Evolutionary conservation across 2,797 vertebrate species (phyloP).

Genomic region (Chromis chromis): DNA sequence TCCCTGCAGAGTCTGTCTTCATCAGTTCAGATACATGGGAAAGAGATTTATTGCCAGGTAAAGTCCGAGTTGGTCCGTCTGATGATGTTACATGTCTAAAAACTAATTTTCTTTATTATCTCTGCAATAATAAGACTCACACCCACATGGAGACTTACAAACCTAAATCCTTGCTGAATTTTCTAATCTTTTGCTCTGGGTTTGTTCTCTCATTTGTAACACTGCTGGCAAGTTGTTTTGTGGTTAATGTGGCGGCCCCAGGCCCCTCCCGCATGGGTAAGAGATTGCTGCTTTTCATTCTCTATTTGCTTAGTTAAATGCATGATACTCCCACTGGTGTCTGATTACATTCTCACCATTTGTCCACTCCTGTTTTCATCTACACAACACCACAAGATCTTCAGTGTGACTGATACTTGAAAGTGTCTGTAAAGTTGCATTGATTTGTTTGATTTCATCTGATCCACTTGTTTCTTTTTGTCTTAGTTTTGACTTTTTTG

Average conservation of each 20-base stretch:
- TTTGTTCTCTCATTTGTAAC: conserved; percentile 74
- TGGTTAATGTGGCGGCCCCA: conserved; percentile 62
- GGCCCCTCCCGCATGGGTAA: conserved; percentile 80
- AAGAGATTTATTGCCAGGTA: conserved; percentile 98
- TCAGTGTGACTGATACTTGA: background rate
- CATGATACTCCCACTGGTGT: conserved; percentile 30
- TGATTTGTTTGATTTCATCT: background rate
- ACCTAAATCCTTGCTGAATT: conserved; percentile 65
- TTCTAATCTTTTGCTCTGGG: conserved; percentile 86
- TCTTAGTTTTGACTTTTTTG: background rate
- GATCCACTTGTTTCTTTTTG: too few species aligned
- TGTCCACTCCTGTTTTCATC: background rate
- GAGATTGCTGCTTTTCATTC: conserved; percentile 44
- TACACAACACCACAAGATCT: background rate
- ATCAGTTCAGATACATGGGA: conserved; percentile 99
- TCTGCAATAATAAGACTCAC: conserved; percentile 28
- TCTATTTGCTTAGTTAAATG: conserved; percentile 29
- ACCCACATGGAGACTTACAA: conserved; percentile 17
- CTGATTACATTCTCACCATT: background rate
- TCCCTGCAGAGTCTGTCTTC: conserved; percentile 91
- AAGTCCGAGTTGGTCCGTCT: conserved; percentile 13
- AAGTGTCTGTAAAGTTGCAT: background rate
- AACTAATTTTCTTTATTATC: background rate
- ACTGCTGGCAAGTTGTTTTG: conserved; percentile 76
- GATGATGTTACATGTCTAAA: too few species aligned